A percentile compares a stretch with the other conserved stretches of the same genome.
Evolutionary conservation across 2,888 invertebrate genomes (phyloP).

Genomic region (Lumbricus terrestris): DNA sequence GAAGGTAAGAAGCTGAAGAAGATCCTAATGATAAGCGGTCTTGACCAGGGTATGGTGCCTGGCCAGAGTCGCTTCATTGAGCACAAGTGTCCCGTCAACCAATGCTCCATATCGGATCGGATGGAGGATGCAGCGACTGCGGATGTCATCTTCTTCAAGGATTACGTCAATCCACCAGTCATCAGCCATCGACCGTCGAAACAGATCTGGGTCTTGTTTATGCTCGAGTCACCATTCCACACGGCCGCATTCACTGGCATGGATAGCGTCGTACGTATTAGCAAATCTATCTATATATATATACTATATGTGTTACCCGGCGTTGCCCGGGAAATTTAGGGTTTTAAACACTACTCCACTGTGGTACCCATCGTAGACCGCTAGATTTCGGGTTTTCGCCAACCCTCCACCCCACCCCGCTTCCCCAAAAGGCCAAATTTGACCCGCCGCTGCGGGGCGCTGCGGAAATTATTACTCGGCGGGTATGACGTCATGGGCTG

Average conservation of each 20-base stretch:
- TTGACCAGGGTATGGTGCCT: conserved; percentile 17
- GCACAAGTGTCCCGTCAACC: conserved; percentile 33
- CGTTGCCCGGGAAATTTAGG: too few relatives aligned
- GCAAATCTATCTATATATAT: too few relatives aligned
- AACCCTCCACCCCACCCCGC: too few relatives aligned
- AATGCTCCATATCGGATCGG: conserved; percentile 30
- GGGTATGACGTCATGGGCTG: too few relatives aligned
- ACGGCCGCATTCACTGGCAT: conserved; percentile 64
- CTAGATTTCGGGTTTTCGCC: too few relatives aligned
- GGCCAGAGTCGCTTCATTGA: conserved; percentile 29
- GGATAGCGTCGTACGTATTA: background rate
- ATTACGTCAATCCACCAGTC: conserved; percentile 4
- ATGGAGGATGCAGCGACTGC: background rate
- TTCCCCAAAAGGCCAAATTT: too few relatives aligned
- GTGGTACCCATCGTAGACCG: too few relatives aligned
- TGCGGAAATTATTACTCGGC: too few relatives aligned
- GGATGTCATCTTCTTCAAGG: conserved; percentile 35
- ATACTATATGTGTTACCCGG: too few relatives aligned
- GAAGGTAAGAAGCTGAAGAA: conserved; percentile 21
- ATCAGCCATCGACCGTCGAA: conserved; percentile 18
- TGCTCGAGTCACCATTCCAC: conserved; percentile 82
- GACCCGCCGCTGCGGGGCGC: too few relatives aligned
- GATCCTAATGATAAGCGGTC: conserved; percentile 22
- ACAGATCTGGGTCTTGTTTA: conserved; percentile 78
- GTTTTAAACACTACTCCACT: too few relatives aligned